Evolutionary conservation across 2,888 invertebrate genomes (phyloP).

Genomic region (Parnassius apollo): DNA sequence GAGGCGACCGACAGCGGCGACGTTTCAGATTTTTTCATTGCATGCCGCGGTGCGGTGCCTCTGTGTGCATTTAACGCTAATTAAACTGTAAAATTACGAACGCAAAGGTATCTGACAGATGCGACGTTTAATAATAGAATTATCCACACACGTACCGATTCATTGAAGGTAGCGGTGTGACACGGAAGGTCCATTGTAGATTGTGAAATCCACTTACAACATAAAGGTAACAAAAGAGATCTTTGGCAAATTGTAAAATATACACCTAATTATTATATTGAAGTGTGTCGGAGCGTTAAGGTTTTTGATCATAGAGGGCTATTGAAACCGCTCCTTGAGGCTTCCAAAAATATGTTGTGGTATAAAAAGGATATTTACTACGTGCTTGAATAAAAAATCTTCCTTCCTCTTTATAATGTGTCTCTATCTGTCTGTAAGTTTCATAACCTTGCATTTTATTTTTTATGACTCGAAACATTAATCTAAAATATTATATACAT

Average conservation of each 20-base stretch:
- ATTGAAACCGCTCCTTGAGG: constrained; percentile 69
- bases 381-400: too few species aligned
- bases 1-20: constrained; percentile 49
- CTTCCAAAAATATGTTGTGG: constrained; percentile 61
- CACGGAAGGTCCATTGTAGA: constrained; percentile 65
- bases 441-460: too few species aligned
- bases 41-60: constrained; percentile 67
- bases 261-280: constrained; percentile 79
- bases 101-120: constrained; percentile 77
- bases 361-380: background rate
- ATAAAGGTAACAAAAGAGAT: constrained; percentile 70
- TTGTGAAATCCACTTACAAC: constrained; percentile 71
- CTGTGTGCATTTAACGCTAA: constrained; percentile 79
- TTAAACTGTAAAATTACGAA: constrained; percentile 80
- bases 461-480: too few species aligned
- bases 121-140: constrained; percentile 77
- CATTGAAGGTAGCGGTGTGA: constrained; percentile 62
- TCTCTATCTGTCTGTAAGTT: too few species aligned
- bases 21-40: constrained; percentile 54
- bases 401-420: too few species aligned
- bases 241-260: constrained; percentile 80
- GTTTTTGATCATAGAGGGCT: constrained; percentile 51
- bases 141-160: constrained; percentile 65
- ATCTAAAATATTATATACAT: too few species aligned
- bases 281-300: constrained; percentile 63